Evolutionary conservation across 2,113 vertebrate species (phyloP).

Genomic region (Thalassarche chlororhynchos): DNA sequence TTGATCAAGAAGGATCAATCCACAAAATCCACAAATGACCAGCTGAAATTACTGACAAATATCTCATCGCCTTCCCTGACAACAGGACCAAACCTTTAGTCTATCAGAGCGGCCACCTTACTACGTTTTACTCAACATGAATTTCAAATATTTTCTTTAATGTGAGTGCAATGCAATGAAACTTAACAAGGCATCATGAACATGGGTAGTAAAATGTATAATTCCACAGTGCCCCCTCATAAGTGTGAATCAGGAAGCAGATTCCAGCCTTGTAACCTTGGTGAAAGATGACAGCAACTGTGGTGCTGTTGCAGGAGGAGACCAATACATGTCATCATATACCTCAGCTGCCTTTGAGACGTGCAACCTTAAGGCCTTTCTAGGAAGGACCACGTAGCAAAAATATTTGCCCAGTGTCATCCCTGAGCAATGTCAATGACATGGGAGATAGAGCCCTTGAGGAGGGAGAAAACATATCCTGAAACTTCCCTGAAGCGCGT

Average conservation of each 20-base stretch:
- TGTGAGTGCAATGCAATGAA: background rate
- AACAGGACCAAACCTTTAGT: background rate
- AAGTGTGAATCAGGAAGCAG: background rate
- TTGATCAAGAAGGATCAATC: background rate
- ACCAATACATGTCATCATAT: background rate
- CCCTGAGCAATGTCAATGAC: background rate
- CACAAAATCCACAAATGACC: background rate
- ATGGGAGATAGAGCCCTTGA: background rate
- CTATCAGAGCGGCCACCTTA: background rate
- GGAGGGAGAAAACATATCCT: background rate
- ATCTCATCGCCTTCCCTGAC: background rate
- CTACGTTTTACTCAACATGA: background rate
- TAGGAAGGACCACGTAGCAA: background rate
- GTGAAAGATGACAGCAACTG: background rate
- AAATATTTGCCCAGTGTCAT: background rate
- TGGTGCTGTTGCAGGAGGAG: background rate
- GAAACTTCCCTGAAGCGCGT: background rate
- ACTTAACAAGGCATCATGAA: background rate
- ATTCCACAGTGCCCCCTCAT: background rate
- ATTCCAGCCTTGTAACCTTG: background rate
- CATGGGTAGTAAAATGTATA: rapidly evolving
- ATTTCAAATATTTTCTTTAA: background rate
- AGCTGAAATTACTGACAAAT: background rate
- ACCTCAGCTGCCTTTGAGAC: background rate
- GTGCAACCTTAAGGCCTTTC: background rate